Evolutionary conservation across 2,888 invertebrate species (phyloP).

Genomic region (Drosophila anomalata): DNA sequence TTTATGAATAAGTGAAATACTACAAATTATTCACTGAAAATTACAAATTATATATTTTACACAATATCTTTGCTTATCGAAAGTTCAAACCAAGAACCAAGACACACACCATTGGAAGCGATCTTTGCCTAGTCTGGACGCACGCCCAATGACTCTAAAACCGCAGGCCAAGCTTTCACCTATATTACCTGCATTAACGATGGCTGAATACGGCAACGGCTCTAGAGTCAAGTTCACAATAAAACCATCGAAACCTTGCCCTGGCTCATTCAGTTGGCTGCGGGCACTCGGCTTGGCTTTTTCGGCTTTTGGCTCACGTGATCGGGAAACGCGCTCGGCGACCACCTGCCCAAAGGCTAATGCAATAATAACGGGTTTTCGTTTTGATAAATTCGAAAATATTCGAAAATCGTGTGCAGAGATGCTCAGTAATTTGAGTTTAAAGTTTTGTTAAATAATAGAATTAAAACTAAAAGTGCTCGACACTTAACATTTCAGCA

Average conservation of each 20-base stretch:
- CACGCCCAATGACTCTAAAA: background rate
- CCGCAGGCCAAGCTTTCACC: conserved; percentile 23
- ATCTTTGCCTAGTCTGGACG: background rate
- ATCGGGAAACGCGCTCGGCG: conserved; percentile 46
- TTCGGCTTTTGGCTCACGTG: conserved; percentile 44
- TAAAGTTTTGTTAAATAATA: conserved; percentile 12
- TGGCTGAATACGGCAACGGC: conserved; percentile 24
- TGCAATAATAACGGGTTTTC: conserved; percentile 48
- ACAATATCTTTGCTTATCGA: background rate
- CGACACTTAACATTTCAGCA: conserved; percentile 22
- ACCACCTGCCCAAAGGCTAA: conserved; percentile 28
- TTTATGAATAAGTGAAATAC: no score
- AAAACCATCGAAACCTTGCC: conserved; percentile 66
- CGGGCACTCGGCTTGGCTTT: conserved; percentile 50
- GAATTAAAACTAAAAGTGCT: conserved; percentile 2
- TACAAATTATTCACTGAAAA: no score
- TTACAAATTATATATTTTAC: background rate
- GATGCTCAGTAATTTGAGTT: conserved; percentile 10
- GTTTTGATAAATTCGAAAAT: conserved; percentile 13
- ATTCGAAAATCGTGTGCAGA: conserved; percentile 12
- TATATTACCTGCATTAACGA: conserved; percentile 21
- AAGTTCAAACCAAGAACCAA: background rate
- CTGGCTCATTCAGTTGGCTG: conserved; percentile 65
- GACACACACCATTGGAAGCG: background rate
- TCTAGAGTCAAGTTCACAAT: conserved; percentile 67